Evolutionary conservation across 2,113 vertebrate species (phyloP).

Genomic region (Megaceryle maxima): DNA sequence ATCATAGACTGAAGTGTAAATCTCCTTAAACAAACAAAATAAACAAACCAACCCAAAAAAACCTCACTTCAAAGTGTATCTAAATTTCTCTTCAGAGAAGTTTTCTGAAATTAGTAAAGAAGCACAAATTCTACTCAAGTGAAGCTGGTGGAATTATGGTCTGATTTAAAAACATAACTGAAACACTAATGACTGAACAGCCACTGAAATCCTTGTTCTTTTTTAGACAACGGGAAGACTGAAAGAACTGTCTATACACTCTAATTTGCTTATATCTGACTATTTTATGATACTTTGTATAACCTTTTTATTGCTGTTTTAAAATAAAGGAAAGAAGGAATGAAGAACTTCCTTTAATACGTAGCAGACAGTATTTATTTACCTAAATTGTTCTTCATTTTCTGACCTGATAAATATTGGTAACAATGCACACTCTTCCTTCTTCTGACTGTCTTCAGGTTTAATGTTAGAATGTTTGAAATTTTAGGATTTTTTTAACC

Average conservation of each 20-base stretch:
- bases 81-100: not conserved
- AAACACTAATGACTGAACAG: not conserved
- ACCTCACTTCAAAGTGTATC: not conserved
- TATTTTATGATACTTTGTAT: not conserved
- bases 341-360: not conserved
- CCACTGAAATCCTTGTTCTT: not conserved
- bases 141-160: not conserved
- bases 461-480: not conserved
- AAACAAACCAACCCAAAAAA: too few species aligned
- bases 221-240: not conserved
- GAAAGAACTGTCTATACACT: not conserved
- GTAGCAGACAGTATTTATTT: not conserved
- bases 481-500: not conserved
- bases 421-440: fast-evolving
- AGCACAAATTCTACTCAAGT: not conserved
- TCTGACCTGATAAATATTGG: not conserved
- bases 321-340: not conserved
- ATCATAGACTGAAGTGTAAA: not conserved
- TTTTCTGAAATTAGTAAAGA: not conserved
- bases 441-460: not conserved
- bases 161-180: not conserved
- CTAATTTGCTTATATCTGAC: not conserved
- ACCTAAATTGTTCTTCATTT: not conserved
- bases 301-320: not conserved
- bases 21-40: not conserved